These are phyloP conservation scores for Lymantria monacha DNA, from an alignment of 2,888 invertebrate genomes.

Conservation along the genomic window DNA sequence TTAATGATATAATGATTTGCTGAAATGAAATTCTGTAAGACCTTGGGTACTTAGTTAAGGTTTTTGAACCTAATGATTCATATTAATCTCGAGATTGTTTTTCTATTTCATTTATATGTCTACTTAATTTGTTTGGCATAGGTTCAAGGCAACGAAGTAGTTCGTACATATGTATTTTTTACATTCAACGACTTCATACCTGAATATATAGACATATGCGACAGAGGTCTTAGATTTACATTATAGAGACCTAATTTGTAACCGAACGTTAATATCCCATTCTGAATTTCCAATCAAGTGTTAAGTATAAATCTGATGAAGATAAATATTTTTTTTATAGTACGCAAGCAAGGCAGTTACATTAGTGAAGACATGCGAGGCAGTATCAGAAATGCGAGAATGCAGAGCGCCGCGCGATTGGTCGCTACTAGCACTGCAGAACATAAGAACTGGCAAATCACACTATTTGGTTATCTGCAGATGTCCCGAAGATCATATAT, in stretches of 20 bases:
- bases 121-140: no score
- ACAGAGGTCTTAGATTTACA: no score
- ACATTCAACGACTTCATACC: no score
- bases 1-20: constrained; percentile 1
- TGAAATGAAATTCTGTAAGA: neutral
- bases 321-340: constrained; percentile 56
- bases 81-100: no score
- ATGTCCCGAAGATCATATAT: constrained; percentile 91
- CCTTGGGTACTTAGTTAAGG: neutral
- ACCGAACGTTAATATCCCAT: no score
- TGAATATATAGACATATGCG: no score
- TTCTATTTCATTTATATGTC: no score
- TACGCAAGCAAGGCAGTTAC: constrained; percentile 87
- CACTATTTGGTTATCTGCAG: constrained; percentile 96
- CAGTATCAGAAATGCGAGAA: constrained; percentile 94
- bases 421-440: constrained; percentile 95
- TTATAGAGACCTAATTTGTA: no score
- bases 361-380: constrained; percentile 95
- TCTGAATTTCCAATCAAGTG: no score
- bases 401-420: constrained; percentile 95
- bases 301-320: no score
- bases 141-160: no score
- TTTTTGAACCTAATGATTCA: neutral
- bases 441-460: constrained; percentile 95
- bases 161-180: no score